A percentile compares a stretch with the other conserved stretches of the same genome.
phyloP scores from a whole-genome alignment of 2,113 vertebrate species.

The Psilopogon haemacephalus region DNA sequence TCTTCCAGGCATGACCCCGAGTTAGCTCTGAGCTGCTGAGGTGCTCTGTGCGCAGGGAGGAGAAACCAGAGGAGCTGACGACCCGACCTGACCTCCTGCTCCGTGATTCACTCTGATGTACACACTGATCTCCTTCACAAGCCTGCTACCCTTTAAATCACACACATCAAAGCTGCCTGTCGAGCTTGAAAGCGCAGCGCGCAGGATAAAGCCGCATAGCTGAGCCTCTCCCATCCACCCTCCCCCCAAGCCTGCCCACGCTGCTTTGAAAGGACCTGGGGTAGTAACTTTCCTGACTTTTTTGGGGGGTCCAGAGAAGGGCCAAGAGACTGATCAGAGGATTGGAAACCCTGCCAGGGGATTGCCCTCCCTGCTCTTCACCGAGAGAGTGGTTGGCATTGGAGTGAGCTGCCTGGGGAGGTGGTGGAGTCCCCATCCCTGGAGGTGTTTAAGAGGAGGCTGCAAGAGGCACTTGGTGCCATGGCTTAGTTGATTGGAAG shows the following conservation, averaged over 20 bases:
- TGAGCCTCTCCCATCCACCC: background rate
- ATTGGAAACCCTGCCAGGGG: no score
- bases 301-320: no score
- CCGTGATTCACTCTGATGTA: background rate
- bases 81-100: background rate
- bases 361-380: no score
- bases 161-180: background rate
- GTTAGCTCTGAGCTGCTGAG: fast-evolving
- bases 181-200: background rate
- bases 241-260: background rate
- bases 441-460: no score
- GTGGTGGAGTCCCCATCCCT: no score
- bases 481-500: no score
- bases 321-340: no score
- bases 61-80: background rate
- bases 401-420: no score
- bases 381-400: no score
- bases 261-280: background rate
- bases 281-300: no score
- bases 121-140: fast-evolving
- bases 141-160: background rate
- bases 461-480: no score
- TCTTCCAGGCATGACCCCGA: background rate
- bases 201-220: fast-evolving
- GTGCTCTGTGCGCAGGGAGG: background rate